Base-by-base conservation (phyloP, 2,888 invertebrate species). In the Spisula subtruncata region DNA sequence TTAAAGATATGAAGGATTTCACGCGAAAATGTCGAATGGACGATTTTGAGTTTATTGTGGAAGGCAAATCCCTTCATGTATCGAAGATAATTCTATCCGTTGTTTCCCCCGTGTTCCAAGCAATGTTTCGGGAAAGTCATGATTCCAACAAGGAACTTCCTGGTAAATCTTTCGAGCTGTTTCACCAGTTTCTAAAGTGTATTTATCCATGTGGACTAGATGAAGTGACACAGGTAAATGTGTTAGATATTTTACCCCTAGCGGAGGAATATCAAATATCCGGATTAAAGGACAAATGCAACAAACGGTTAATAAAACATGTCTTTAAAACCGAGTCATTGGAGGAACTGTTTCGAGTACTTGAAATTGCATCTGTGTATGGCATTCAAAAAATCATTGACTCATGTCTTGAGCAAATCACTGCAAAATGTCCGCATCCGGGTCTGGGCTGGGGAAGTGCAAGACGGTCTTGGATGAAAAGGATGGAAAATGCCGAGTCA, bases 1-100 rank as follows among this genome's bases (percentile, higher is more conserved):
- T 66, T 25, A 66, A 66, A 66, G 10, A 66, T 66, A 66, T 66
- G 60, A 66, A 66, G 60, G 60, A 66, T 66, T 66, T 66, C 25
- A 66, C 60, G 10, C n/a, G n/a, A 25, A 66, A 66, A 66, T 66
- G 60, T 66, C 60, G 60, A 12, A n/a, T 66, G 25, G 60, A 66
- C n/a, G 60, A 66, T 25, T 66, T 66, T 12, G 60, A 66, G 60
- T 66, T 66, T 4, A 25, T 66, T 12, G 60, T 66, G 12, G 60
- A 66, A 25, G 60, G 25, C 0, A 66, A 66, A 25, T 66, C 25
- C 5, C 60, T 66, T 25, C 25, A 66, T 25, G 60, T 66, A n/a
- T 66, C 60, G 5, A 66, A 66, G 60, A 25, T 25, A n/a, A 25
- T 66, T 25, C 60, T 66, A n/a, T 10, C 60, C 5, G 1, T 66